Evolutionary conservation across 2,888 invertebrate genomes (phyloP).

Genomic region (Patella pellucida): DNA sequence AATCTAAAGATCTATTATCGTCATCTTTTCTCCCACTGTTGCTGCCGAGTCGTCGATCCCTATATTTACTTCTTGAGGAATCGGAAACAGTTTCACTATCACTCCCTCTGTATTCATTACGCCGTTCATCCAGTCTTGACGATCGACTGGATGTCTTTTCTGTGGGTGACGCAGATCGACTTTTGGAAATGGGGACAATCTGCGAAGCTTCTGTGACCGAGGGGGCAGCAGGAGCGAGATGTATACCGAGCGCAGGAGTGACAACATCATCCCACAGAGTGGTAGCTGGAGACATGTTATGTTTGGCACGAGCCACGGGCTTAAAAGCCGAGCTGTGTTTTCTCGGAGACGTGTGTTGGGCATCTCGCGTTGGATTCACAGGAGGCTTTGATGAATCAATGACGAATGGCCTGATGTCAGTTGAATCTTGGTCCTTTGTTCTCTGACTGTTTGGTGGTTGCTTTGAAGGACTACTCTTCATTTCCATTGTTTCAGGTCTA

Average conservation of each 20-base stretch:
- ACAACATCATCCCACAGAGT: slow-evolving; percentile 64
- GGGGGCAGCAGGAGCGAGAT: slow-evolving; percentile 54
- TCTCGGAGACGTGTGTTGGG: slow-evolving; percentile 16
- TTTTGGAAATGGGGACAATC: slow-evolving; percentile 13
- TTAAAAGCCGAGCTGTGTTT: slow-evolving; percentile 48
- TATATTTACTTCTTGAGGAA: slow-evolving; percentile 7
- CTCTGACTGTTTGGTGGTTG: background rate
- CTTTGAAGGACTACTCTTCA: background rate
- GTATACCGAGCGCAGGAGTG: slow-evolving; percentile 49
- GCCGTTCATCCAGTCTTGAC: slow-evolving; percentile 10
- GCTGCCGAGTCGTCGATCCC: background rate
- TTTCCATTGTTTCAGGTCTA: too few relatives aligned
- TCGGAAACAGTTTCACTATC: background rate
- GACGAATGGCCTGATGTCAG: background rate
- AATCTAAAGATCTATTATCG: slow-evolving; percentile 36
- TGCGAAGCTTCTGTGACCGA: slow-evolving; percentile 21
- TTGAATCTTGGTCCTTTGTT: background rate
- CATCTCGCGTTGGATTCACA: background rate
- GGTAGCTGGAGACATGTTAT: slow-evolving; percentile 65
- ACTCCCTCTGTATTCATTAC: background rate
- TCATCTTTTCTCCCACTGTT: slow-evolving; percentile 24
- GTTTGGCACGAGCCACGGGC: slow-evolving; percentile 45
- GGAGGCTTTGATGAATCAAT: slow-evolving; percentile 11
- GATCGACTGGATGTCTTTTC: slow-evolving; percentile 3
- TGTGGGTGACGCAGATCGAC: background rate